Base-by-base conservation (phyloP, 1,140 invertebrate species). In the Phocides pigmalion region DNA sequence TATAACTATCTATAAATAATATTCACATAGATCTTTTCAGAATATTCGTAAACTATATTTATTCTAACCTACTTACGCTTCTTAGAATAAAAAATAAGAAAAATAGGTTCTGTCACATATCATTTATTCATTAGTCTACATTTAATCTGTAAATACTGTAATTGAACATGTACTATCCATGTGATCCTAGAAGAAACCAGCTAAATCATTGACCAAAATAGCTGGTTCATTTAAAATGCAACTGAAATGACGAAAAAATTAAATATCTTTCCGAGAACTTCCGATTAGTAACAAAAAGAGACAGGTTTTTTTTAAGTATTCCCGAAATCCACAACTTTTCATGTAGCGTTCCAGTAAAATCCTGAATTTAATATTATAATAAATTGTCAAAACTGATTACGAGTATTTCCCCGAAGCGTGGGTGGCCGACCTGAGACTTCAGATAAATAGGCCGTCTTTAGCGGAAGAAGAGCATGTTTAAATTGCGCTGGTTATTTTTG, bases 361-460 rank as follows among this genome's bases (percentile, higher is more conserved):
- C 53, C 65, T 54, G 44, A 39, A 72, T 72, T 74, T 76, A 59
- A 73, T 66, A 49, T 76, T 74, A 76, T 59, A 67, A 79, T 81
- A 85, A 70, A 76, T 81, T 85, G 80, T 81, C 80, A 82, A 80
- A 56, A 77, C 65, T 56, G 53, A 76, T 76, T 76, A 82, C 72
- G 76, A 81, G 74, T 58, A 54, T 76, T 89, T 89, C 84, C 66
- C 65, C 82, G 86, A 87, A 87, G 76, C 80, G 84, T 85, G 82
- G 79, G 82, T 70, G 72, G 65, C 22, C 62, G 63, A 68, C 68
- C 50, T 54, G 62, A 63, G 51, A 65, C 56, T 70, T 66, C 49
- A 42, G 42, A 46, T 63, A 88, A 76, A 71, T 87, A 76, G 84
- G 84, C 78, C 85, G 72, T 62, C n/a, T 71, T 78, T 66, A 50